A percentile compares a stretch with the other conserved stretches of the same genome.
Conservation (phyloP, 2,113 vertebrate genomes). For the Bambusicola thoracicus region DNA sequence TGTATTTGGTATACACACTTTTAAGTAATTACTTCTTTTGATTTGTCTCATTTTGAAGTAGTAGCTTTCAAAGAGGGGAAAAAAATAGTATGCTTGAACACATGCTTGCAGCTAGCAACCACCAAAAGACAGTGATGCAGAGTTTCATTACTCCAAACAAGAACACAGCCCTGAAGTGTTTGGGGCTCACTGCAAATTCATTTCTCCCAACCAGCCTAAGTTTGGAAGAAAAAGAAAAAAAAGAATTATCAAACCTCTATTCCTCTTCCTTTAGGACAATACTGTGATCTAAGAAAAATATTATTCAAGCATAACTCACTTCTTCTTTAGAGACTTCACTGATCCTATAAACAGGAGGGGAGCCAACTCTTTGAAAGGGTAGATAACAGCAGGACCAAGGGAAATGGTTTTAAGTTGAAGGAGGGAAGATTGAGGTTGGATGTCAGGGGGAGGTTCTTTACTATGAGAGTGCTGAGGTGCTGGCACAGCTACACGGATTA, state of each 20-base stretch:
- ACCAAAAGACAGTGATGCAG: background rate
- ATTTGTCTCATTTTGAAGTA: conserved; percentile 1
- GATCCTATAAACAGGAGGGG: no score
- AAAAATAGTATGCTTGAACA: background rate
- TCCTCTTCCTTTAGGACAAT: background rate
- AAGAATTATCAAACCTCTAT: background rate
- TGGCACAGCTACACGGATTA: no score
- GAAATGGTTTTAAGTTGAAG: no score
- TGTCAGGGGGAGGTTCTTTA: no score
- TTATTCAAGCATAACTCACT: background rate
- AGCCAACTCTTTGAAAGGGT: no score
- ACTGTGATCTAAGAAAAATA: background rate
- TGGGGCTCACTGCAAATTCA: background rate
- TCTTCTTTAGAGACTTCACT: background rate
- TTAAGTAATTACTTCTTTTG: conserved; percentile 1
- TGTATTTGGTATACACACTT: background rate
- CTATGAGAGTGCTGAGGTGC: no score
- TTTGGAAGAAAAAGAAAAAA: background rate
- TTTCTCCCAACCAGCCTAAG: background rate
- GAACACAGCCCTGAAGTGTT: background rate
- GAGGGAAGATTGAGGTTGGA: no score
- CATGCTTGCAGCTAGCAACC: background rate
- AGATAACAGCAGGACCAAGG: no score
- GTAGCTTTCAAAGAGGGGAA: background rate
- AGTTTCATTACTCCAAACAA: background rate